A percentile compares a stretch with the other conserved stretches of the same genome.
These are phyloP conservation scores for Drosophila nebulosa DNA, from an alignment of 1,140 invertebrate genomes.

Conservation along the genomic window DNA sequence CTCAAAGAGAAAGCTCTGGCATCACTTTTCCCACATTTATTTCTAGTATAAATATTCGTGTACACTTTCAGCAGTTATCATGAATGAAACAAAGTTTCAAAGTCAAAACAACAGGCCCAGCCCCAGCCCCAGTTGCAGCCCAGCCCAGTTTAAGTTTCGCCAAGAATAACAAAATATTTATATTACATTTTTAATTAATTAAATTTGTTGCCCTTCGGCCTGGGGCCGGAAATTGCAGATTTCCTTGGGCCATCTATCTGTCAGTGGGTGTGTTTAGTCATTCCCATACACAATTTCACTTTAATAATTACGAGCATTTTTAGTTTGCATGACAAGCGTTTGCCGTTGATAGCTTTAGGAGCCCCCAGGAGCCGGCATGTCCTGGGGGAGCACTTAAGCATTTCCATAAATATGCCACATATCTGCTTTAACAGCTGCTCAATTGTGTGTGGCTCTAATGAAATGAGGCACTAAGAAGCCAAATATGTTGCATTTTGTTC, in stretches of 20 bases:
- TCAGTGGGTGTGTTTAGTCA: background rate
- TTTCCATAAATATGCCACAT: background rate
- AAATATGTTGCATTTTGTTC: background rate
- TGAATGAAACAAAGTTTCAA: conserved; percentile 1
- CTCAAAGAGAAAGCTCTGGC: background rate
- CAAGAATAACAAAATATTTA: background rate
- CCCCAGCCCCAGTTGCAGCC: no score
- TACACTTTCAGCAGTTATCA: background rate
- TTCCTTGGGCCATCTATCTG: background rate
- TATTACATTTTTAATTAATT: conserved; percentile 3
- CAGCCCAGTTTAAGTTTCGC: background rate
- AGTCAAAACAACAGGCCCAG: no score
- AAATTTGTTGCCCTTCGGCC: background rate
- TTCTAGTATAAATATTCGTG: background rate
- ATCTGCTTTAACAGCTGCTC: background rate
- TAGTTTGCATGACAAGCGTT: background rate
- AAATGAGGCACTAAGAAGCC: background rate
- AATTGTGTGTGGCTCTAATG: background rate
- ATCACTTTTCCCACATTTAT: background rate
- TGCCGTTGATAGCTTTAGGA: background rate
- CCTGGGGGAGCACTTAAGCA: background rate
- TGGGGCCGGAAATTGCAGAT: conserved; percentile 1
- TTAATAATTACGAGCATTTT: background rate
- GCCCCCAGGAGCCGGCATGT: background rate
- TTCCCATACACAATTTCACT: background rate